Base-by-base conservation (phyloP, 2,888 invertebrate species). In the Selenia dentaria region DNA sequence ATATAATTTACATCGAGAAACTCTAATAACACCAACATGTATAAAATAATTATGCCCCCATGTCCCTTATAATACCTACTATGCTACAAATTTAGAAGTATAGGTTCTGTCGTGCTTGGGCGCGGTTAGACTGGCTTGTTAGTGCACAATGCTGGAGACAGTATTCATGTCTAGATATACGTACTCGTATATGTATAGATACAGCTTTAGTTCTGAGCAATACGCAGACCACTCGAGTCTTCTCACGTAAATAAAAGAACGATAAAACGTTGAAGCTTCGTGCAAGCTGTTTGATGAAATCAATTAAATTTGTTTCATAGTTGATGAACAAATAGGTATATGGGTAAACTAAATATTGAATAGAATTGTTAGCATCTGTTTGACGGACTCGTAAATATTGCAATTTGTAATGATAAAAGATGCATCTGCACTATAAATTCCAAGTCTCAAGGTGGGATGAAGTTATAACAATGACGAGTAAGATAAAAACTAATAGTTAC, bases 121-220 rank as follows among this genome's bases (percentile, higher is more conserved):
- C 68, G 78, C 79, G 81, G 82, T 83, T 79, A 79, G 74, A 72
- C 75, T 53, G 72, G 79, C 85, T 85, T 83, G 83, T 85, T 85
- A 85, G 82, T 66, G 74, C 78, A 86, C 82, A 86, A 85, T 83
- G 82, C 79, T 63, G 68, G 66, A 67, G 67, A 66, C 67, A 62
- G 57, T 44, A 6, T 37, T 28, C 47, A 43, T 42, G 70, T 72
- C 65, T 69, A 70, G 68, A 73, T 72, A 63, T 59, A 33, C 9
- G 59, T 62, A 63, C 59, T 60, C 55, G 53, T 49, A 53, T 13
- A 9, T 26, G 26, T n/a, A 9, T 53, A 52, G 50, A 40, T 18
- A 18, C 18, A 18, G 0, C 18, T 18, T 18, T 2, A 18, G 18
- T 6, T 18, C 18, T 18, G 2, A 26, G 12, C 18, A 31, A 20